These are phyloP conservation scores for Anser cygnoides DNA, from an alignment of 2,113 vertebrate genomes.

Conservation along the genomic window DNA sequence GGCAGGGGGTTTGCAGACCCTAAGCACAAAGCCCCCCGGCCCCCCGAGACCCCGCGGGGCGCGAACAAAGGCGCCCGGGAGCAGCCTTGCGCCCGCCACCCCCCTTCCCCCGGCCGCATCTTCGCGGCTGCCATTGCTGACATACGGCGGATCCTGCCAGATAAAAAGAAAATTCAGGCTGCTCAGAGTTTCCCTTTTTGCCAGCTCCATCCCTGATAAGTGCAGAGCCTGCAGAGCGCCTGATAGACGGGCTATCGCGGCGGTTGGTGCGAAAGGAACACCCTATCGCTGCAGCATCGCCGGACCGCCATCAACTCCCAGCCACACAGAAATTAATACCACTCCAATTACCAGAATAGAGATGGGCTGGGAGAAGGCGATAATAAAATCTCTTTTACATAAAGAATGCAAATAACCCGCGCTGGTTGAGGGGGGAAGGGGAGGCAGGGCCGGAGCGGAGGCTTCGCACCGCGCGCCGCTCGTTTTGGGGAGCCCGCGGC, in stretches of 20 bases:
- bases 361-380: conserved; percentile 84
- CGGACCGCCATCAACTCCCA: conserved; percentile 84
- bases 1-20: background rate
- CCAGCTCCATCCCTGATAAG: conserved; percentile 93
- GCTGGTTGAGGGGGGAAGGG: background rate
- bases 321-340: conserved; percentile 87
- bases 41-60: background rate
- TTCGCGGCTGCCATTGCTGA: conserved; percentile 63
- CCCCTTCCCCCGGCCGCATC: background rate
- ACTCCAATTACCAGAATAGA: conserved; percentile 88
- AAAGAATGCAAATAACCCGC: conserved; percentile 78
- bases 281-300: conserved; percentile 84
- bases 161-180: conserved; percentile 86
- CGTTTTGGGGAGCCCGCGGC: background rate
- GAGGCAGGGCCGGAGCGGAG: fast-evolving
- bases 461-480: background rate
- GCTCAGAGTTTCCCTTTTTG: conserved; percentile 91
- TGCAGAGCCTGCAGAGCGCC: conserved; percentile 86
- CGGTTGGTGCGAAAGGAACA: conserved; percentile 83
- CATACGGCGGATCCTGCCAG: conserved; percentile 69
- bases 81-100: background rate
- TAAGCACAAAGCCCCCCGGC: background rate
- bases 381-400: conserved; percentile 86
- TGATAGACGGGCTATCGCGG: conserved; percentile 89
- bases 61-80: fast-evolving